Base-by-base conservation (phyloP, 2,888 invertebrate species). In the Carpatolechia fugitivella region DNA sequence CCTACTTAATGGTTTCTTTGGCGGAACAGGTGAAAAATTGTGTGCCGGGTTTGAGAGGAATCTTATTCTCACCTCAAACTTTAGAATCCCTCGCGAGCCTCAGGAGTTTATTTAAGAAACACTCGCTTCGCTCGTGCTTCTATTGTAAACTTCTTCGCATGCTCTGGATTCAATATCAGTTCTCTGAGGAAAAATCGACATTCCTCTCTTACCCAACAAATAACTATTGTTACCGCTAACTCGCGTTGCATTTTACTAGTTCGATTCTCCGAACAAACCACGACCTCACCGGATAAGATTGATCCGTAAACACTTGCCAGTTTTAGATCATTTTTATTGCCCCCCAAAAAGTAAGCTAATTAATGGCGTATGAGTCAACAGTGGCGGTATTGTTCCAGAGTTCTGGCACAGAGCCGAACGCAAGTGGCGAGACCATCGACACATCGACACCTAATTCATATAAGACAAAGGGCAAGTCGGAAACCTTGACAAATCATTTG, bases 301-400 rank as follows among this genome's bases (percentile, higher is more conserved):
- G 47, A 52, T 52, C 46, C 31, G 49, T 56, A 52, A 53, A 56
- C 52, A 40, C 33, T 38, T 35, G 36, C 38, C 49, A 40, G 56
- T 60, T 56, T 60, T 63, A 57, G 57, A 70, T 64, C 73, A 72
- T 71, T 81, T 82, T 83, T 80, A 82, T 79, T 76, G 73, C 78
- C 60, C 65, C 63, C 71, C 66, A 70, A 81, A 80, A 82, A 80
- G 76, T 79, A 75, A 72, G 67, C 76, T 74, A 82, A 80, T 82
- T 81, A 81, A 77, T 72, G 68, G 65, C 61, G 70, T 74, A 73
- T 78, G 79, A 81, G 72, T 80, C 82, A 74, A 74, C 65, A 66
- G 64, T 62, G 62, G 66, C 69, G 70, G 66, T 76, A 82, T 82
- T 79, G 83, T 71, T 70, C 66, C 64, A 69, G 70, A 61, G 54